Percentiles rank a stretch among this genome's conserved stretches.
phyloP scores from a whole-genome alignment of 2,113 vertebrate species.

The Leptocoma aspasia region DNA sequence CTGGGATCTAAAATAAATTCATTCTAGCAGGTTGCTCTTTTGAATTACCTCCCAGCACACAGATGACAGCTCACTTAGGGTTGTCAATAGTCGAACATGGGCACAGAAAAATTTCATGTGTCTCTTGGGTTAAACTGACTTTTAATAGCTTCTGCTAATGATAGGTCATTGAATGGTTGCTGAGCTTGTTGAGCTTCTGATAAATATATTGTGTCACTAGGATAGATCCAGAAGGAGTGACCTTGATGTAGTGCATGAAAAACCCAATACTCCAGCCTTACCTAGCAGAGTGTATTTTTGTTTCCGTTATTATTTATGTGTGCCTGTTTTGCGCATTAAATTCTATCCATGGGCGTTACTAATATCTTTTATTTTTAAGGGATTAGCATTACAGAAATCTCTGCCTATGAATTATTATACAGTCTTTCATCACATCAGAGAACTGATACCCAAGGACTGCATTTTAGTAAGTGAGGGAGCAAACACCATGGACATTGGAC shows the following conservation, averaged over 20 bases:
- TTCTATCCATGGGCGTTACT: not conserved
- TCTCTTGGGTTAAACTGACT: not conserved
- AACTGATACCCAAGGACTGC: slow-evolving; percentile 86
- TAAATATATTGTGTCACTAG: not conserved
- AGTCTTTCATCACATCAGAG: slow-evolving; percentile 85
- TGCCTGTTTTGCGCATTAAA: not conserved
- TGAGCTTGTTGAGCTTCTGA: not conserved
- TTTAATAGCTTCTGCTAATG: not conserved
- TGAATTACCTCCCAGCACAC: not conserved
- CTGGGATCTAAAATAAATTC: not conserved
- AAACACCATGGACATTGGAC: slow-evolving; percentile 98
- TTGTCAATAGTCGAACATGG: not conserved
- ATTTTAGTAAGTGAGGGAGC: slow-evolving; percentile 94
- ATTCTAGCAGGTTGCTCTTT: not conserved
- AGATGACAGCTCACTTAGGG: not conserved
- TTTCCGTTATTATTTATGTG: not conserved
- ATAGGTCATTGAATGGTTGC: not conserved
- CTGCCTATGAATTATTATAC: slow-evolving; percentile 96
- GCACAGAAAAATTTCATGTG: not conserved
- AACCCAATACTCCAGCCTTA: not conserved
- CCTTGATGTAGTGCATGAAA: not conserved
- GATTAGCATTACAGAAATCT: slow-evolving; percentile 73
- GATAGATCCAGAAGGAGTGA: not conserved
- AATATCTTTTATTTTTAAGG: slow-evolving; percentile 62
- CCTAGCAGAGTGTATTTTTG: not conserved